These are phyloP conservation scores for Ceratina japonica DNA, from an alignment of 1,140 invertebrate genomes.

Conservation along the genomic window DNA sequence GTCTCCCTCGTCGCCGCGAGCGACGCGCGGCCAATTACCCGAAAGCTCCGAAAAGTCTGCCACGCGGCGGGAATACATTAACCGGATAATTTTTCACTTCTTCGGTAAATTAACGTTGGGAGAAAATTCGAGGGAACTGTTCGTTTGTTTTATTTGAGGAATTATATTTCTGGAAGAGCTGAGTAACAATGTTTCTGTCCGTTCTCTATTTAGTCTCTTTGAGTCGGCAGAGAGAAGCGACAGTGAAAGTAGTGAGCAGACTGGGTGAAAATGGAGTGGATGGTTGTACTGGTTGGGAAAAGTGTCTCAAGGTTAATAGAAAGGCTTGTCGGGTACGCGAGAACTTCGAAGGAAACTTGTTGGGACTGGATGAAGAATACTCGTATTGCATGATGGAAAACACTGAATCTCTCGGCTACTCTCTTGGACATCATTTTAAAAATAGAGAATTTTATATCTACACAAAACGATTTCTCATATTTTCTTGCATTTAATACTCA, in stretches of 20 bases:
- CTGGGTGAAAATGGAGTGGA: neutral
- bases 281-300: neutral
- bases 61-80: neutral
- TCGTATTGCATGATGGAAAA: neutral
- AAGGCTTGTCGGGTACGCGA: neutral
- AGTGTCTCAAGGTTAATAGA: slow-evolving; percentile 22
- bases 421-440: no score
- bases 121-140: neutral
- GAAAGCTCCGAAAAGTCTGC: neutral
- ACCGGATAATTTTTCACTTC: neutral
- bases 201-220: neutral
- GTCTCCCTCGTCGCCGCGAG: slow-evolving; percentile 7
- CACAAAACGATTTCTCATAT: no score
- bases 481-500: no score
- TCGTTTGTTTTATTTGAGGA: neutral
- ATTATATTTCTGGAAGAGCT: neutral
- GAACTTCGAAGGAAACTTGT: slow-evolving; percentile 18
- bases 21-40: slow-evolving; percentile 23
- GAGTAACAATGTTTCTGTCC: neutral
- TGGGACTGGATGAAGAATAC: slow-evolving; percentile 21
- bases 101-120: neutral
- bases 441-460: no score
- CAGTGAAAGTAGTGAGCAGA: neutral
- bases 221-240: neutral
- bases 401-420: neutral